Conservation (phyloP, 1,140 invertebrate species). For the Andrena cerasifolii region DNA sequence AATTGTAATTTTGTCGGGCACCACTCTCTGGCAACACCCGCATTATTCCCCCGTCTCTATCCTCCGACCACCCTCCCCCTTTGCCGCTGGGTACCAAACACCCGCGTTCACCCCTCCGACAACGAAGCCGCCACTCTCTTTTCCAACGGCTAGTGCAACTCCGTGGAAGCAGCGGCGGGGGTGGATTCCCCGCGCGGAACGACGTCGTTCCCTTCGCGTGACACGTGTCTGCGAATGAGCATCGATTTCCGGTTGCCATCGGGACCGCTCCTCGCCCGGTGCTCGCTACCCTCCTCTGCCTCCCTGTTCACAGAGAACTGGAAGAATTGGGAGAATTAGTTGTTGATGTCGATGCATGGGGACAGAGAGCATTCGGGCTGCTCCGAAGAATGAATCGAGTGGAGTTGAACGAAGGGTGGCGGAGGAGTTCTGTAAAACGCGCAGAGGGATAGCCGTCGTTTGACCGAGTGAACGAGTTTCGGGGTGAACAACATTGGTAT, state of each 20-base stretch:
- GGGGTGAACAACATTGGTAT: no score
- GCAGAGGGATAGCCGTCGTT: background rate
- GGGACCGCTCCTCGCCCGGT: background rate
- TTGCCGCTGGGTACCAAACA: background rate
- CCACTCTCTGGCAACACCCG: constrained; percentile 72
- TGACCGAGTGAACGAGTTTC: background rate
- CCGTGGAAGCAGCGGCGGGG: background rate
- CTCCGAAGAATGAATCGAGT: background rate
- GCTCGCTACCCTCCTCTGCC: background rate
- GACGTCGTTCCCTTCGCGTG: constrained; percentile 71
- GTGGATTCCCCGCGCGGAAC: constrained; percentile 49
- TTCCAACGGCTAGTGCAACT: background rate
- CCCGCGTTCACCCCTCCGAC: background rate
- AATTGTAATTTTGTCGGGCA: constrained; percentile 81
- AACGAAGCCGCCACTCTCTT: background rate
- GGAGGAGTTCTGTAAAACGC: background rate
- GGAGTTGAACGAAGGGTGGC: background rate
- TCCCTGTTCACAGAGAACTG: background rate
- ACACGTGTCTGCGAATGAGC: constrained; percentile 53
- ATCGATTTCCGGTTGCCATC: constrained; percentile 55
- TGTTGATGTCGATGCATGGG: constrained; percentile 4
- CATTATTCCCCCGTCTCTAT: constrained; percentile 68
- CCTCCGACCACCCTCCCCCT: background rate
- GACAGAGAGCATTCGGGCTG: background rate
- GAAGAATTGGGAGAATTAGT: constrained; percentile 37